Evolutionary conservation across 2,797 vertebrate species (phyloP).

Genomic region (Centropyge bicolor): DNA sequence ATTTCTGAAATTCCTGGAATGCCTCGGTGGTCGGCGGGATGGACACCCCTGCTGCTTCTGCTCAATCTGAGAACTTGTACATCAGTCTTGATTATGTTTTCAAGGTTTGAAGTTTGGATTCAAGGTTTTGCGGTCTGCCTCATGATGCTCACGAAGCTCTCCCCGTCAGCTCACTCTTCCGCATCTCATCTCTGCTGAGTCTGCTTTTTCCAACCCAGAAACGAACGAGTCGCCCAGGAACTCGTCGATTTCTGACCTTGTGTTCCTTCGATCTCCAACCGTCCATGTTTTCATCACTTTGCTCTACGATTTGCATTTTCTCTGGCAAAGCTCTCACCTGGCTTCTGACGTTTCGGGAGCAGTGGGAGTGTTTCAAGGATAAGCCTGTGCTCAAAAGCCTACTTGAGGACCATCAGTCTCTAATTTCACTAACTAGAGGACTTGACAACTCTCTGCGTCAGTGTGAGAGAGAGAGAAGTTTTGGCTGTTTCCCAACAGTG

Average conservation of each 20-base stretch:
- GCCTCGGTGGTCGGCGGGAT: slow-evolving; percentile 2
- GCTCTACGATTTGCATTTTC: slow-evolving; percentile 9
- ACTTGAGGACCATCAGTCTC: slow-evolving; percentile 2
- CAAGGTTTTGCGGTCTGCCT: not conserved
- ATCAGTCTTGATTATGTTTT: slow-evolving; percentile 18
- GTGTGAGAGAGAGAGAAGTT: not conserved
- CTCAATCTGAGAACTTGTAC: not conserved
- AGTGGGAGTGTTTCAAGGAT: slow-evolving; percentile 10
- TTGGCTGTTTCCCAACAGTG: not conserved
- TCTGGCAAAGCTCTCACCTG: not conserved
- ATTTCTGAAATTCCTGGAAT: not conserved
- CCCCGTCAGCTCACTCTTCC: not conserved
- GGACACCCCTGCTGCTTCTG: not conserved
- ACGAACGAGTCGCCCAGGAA: slow-evolving; percentile 2
- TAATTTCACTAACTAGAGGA: slow-evolving; percentile 12
- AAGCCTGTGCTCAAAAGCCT: not conserved
- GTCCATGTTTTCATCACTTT: slow-evolving; percentile 14
- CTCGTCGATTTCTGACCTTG: slow-evolving; percentile 20
- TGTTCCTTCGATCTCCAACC: slow-evolving; percentile 21
- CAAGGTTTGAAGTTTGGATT: slow-evolving; percentile 7
- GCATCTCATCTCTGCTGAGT: not conserved
- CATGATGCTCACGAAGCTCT: not conserved
- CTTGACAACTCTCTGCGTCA: not conserved
- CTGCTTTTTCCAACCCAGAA: not conserved
- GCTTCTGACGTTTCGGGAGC: not conserved